Base-by-base conservation (phyloP, 2,797 vertebrate genomes). In the Sebastes variabilis region DNA sequence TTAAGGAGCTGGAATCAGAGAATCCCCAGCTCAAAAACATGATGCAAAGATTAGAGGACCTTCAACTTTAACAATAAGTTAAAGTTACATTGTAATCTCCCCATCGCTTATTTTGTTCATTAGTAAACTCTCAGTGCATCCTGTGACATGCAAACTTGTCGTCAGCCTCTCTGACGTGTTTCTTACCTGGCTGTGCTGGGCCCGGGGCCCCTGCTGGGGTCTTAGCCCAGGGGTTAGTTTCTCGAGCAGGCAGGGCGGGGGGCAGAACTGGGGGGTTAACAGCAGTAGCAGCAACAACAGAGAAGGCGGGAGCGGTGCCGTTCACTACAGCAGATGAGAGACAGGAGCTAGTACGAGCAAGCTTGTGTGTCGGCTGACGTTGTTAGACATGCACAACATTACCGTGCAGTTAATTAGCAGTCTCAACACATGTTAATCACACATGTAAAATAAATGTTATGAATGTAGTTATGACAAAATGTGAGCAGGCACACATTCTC, bases 221-320 rank as follows among this genome's bases (percentile, higher is more conserved):
- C 92, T 97, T 96, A 87, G 97, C 97, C 98, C 98, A 99, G 90
- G 98, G 98, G 97, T 99, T 99, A 95, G 98, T 99, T 89, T 99
- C 98, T 93, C 98, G 96, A 80, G 97, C 97, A 81, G 98, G 98
- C 90, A 98, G 95, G 85, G 97, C 96, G 1, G 96, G 96, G 54
- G 95, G 94, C 74, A 95, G 86, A 34, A 82, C 85, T 67, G 94
- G 90, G 68, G 92, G 90, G 90, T 93, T 96, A 96, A 81, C 95
- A 88, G 96, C 90, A 89, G 94, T 89, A 60, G 88, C 61, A 95
- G 82, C 84, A 88, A 95, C 94, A 92, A 95, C 94, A 92, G 96
- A 95, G 95, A 97, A 97, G 96, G 94, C 95, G 89, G 97, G 93
- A 90, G 95, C 93, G 92, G 97, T 96, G 94, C 98, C 97, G 92